Evolutionary conservation across 30 jellyfish, hydroid and myxozoan species (phyloP).

Genomic region (Pelagia noctiluca): DNA sequence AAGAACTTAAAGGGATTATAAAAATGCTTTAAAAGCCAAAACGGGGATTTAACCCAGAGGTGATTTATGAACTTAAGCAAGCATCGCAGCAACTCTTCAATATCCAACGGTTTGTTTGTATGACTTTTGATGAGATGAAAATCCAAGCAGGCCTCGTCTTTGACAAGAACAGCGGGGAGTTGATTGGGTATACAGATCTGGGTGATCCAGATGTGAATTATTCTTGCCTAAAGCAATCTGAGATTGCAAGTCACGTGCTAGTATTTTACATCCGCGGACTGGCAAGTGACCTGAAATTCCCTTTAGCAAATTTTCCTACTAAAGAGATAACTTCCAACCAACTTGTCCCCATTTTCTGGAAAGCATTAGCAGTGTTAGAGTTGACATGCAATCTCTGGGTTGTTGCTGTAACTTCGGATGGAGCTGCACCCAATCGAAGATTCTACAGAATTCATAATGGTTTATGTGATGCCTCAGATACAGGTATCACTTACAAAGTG

Average conservation of each 20-base stretch:
- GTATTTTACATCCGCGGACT: slow-evolving; percentile 18
- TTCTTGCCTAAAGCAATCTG: neutral
- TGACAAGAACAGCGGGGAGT: slow-evolving; percentile 23
- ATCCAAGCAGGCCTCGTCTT: neutral
- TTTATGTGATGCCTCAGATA: neutral
- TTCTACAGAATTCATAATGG: slow-evolving; percentile 4
- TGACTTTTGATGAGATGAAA: slow-evolving; percentile 57
- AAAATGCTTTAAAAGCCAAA: slow-evolving; percentile 53
- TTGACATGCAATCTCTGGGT: slow-evolving; percentile 38
- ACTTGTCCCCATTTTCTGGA: slow-evolving; percentile 28
- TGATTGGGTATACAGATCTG: slow-evolving; percentile 32
- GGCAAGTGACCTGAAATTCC: neutral
- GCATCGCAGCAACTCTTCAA: neutral
- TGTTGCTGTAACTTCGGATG: slow-evolving; percentile 28
- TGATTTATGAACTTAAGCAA: slow-evolving; percentile 30
- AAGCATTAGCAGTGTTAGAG: slow-evolving; percentile 24
- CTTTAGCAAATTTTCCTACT: slow-evolving; percentile 38
- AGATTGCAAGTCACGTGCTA: slow-evolving; percentile 23
- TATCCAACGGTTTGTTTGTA: slow-evolving; percentile 52
- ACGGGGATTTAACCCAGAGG: slow-evolving; percentile 58
- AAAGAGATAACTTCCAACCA: neutral
- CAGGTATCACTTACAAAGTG: neutral
- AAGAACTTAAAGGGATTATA: slow-evolving; percentile 67
- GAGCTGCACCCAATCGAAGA: slow-evolving; percentile 31
- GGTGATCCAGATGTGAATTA: slow-evolving; percentile 23